Percentiles rank a stretch among this genome's conserved stretches.
phyloP scores from a whole-genome alignment of 2,113 vertebrate genomes.

The Grammomys dolichurus region DNA sequence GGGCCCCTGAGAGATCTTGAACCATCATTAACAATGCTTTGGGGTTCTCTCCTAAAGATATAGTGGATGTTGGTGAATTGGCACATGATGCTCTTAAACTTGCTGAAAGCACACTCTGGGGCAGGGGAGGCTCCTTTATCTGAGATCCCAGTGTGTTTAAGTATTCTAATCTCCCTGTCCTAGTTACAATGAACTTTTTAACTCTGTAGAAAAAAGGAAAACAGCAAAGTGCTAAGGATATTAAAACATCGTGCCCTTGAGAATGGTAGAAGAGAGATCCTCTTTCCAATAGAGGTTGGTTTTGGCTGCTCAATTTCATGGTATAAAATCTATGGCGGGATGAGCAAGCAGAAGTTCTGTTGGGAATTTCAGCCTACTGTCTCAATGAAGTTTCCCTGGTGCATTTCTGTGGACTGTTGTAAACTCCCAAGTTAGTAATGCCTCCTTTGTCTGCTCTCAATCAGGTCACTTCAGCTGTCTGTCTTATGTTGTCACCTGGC shows the following conservation, averaged over 20 bases:
- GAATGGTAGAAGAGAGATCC: neutral
- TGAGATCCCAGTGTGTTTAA: neutral
- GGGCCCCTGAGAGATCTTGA: neutral
- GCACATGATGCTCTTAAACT: neutral
- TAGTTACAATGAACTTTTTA: neutral
- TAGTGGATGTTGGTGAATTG: neutral
- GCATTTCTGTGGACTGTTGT: neutral
- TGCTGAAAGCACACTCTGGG: neutral
- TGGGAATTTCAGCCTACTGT: neutral
- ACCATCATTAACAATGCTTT: neutral
- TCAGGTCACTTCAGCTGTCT: too few species aligned
- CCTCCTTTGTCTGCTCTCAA: neutral
- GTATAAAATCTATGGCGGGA: too few species aligned
- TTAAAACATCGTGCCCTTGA: neutral
- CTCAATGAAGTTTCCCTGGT: neutral
- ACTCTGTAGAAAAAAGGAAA: neutral
- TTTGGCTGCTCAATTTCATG: too few species aligned
- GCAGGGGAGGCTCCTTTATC: neutral
- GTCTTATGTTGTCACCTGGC: neutral
- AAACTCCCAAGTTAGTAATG: neutral
- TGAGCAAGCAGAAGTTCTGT: neutral
- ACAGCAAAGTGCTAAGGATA: neutral
- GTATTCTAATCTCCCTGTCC: neutral
- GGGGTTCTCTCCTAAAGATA: neutral
- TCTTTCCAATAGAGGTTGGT: neutral